These are phyloP conservation scores for Acanthosepion lycidas DNA, from an alignment of 2,888 invertebrate species.

Conservation along the genomic window DNA sequence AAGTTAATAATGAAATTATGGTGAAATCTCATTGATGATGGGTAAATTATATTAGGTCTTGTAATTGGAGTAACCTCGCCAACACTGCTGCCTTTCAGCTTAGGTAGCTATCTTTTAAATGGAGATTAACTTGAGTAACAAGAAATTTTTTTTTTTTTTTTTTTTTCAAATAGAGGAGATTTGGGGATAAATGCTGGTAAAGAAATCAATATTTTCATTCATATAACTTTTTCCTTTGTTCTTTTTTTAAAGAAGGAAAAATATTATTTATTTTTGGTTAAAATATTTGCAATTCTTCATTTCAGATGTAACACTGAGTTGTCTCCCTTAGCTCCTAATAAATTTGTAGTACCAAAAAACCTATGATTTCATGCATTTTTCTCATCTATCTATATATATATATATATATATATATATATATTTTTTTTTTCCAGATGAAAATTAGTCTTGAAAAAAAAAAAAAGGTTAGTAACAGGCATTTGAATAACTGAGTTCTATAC, in stretches of 20 bases:
- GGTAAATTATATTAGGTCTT: neutral
- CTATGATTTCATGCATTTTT: too few relatives aligned
- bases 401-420: too few relatives aligned
- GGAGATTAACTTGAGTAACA: neutral
- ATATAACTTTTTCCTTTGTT: neutral
- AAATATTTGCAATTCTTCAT: neutral
- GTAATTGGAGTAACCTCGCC: neutral
- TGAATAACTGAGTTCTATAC: too few relatives aligned
- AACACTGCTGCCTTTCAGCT: neutral
- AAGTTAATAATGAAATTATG: neutral
- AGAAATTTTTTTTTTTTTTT: neutral
- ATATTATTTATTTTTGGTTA: neutral
- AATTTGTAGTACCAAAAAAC: neutral
- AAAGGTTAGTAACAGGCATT: too few relatives aligned
- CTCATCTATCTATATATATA: too few relatives aligned
- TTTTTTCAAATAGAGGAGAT: neutral
- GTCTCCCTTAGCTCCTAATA: neutral
- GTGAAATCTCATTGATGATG: neutral
- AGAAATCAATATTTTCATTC: neutral
- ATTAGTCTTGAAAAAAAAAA: too few relatives aligned
- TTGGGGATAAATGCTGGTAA: neutral
- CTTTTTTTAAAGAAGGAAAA: neutral
- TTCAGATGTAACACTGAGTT: neutral
- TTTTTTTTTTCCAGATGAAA: too few relatives aligned
- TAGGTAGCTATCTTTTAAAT: neutral